Conservation (phyloP, 2,888 invertebrate genomes). For the Hipparchia semele region DNA sequence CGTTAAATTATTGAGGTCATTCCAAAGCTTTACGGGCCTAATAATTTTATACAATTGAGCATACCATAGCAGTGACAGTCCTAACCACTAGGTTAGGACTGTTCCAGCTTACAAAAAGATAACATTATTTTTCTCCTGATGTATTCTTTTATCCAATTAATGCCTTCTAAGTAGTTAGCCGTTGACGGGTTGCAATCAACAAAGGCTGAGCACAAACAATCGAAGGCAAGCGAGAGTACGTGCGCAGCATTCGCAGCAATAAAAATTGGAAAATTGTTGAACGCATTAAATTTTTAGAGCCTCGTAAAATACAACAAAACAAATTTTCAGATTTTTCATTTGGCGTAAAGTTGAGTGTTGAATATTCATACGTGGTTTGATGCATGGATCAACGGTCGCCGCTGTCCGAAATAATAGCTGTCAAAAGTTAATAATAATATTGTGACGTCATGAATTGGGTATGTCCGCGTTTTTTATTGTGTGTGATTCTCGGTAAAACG, state of each 20-base stretch:
- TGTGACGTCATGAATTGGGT: constrained; percentile 43
- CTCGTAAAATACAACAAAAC: constrained; percentile 52
- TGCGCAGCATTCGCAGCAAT: constrained; percentile 32
- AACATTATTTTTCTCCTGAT: too few species aligned
- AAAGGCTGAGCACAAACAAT: constrained; percentile 29
- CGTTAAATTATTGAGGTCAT: constrained; percentile 11
- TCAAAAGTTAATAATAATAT: constrained; percentile 40
- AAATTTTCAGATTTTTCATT: constrained; percentile 52
- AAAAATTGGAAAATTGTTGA: constrained; percentile 43
- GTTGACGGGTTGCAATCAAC: not conserved
- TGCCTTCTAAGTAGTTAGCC: too few species aligned
- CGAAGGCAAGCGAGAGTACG: constrained; percentile 31
- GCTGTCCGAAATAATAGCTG: constrained; percentile 42
- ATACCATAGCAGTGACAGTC: not conserved
- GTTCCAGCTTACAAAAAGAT: too few species aligned
- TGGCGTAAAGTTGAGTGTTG: constrained; percentile 44
- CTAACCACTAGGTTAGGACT: too few species aligned
- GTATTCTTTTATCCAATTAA: too few species aligned
- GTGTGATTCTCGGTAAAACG: not conserved
- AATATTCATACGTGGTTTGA: constrained; percentile 47
- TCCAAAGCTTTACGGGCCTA: not conserved
- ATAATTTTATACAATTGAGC: too few species aligned
- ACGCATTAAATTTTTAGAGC: constrained; percentile 56
- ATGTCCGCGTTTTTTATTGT: constrained; percentile 31
- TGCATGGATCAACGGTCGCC: constrained; percentile 40